Conservation (phyloP, 64 coral and sea anemone genomes). For the Porites lutea region DNA sequence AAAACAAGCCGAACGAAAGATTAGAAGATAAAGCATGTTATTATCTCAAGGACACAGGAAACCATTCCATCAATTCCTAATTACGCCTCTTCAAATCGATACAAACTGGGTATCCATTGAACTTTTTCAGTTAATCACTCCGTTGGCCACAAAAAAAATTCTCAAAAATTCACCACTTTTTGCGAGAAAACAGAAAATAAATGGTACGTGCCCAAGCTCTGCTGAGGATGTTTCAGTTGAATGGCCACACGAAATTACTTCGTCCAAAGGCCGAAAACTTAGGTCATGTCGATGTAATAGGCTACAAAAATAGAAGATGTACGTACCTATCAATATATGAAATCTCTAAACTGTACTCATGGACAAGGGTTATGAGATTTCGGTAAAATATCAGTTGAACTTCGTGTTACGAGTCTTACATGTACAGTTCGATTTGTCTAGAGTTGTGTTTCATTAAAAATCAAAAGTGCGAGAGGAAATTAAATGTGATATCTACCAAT, state of each 20-base stretch:
- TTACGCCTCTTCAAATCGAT: neutral
- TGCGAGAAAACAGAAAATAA: too few species aligned
- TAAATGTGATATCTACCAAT: neutral
- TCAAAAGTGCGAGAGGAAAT: neutral
- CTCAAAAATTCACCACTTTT: too few species aligned
- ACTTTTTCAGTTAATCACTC: too few species aligned
- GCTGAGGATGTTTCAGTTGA: too few species aligned
- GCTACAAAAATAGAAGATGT: too few species aligned
- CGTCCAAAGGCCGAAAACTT: too few species aligned
- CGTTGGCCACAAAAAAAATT: too few species aligned
- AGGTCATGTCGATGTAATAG: too few species aligned
- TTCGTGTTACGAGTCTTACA: neutral
- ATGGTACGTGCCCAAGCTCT: too few species aligned
- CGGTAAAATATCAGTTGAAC: neutral
- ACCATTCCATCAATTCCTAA: neutral
- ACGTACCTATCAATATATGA: neutral
- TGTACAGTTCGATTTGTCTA: neutral
- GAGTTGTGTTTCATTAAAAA: neutral
- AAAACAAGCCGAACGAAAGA: neutral
- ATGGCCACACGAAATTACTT: too few species aligned
- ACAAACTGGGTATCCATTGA: neutral
- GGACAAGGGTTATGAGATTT: neutral
- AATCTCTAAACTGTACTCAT: neutral
- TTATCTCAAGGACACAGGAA: slow-evolving; percentile 1
- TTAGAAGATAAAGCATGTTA: neutral